Base-by-base conservation (phyloP, 2,797 vertebrate species). In the Philypnodon macrostomus region DNA sequence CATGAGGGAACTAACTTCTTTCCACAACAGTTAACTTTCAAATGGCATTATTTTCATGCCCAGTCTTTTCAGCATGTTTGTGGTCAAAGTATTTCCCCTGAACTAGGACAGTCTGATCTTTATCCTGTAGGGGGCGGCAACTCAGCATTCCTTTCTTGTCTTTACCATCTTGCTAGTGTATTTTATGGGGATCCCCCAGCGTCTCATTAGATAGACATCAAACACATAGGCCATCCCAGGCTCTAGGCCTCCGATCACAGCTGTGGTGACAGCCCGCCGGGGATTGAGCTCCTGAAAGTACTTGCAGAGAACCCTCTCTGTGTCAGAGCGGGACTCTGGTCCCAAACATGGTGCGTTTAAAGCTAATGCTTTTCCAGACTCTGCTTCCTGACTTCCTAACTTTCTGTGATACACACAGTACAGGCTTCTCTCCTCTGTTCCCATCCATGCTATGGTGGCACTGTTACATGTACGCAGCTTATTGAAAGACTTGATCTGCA, bases 401-500 rank as follows among this genome's bases (percentile, higher is more conserved):
- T 69, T 84, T 39, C 85, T 89, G 39, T 81, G 90, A 75, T 94
- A 96, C 29, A 95, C 87, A 0, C 94, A 96, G 70, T 95, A 96
- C 55, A 95, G 88, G 58, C 88, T 93, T 51, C 92, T 79, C 41
- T 96, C 91, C 65, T 93, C 92, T 1, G 93, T 95, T 42, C 93
- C 94, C 72, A 96, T 91, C 94, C 94, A 96, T 30, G 93, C 93
- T 6, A 96, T 75, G 1, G 94, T 95, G 53, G 93, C 80, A 0
- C 92, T 93, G 65, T 85, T 87, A 79, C 94, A 95, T 14, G 88
- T 89, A 50, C 94, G 89, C 75, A 96, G 83, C 69, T 90, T 91
- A 65, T 92, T 94, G 63, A 95, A 96, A 36, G 93, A 93, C 70
- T 94, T 94, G 27, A 96, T 89, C 75, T 94, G 93, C 65, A 95